Evolutionary conservation across 2,888 invertebrate species (phyloP), one percentile per base, ranked within the genome.

Genomic region (Taphrorychus bicolor): DNA sequence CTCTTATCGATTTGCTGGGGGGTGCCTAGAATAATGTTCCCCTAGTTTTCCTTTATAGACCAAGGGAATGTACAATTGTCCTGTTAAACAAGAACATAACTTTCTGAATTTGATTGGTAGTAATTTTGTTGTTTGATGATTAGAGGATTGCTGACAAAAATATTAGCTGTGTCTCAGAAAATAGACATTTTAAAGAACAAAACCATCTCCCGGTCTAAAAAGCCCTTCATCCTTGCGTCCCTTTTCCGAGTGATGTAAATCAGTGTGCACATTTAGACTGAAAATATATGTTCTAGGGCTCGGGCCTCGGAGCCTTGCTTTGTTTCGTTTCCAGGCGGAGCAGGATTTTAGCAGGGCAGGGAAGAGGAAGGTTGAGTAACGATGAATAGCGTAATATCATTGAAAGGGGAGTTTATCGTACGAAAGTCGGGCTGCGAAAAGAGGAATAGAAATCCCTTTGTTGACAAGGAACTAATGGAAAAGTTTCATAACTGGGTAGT

Each of bases 1-100:
- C 23, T 21, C 42, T 51, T 40, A 69, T 69, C 64, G 69, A 69
- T 69, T 65, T 45, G 48, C 42, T 60, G 54, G 68, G 49, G 57
- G 45, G 42, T 32, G 51, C 51, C 51, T 18, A 32, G 32, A 32
- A 32, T 32, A 32, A 32, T 11, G 32, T 32, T 3, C n/a, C n/a
- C 32, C 32, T 32, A 32, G 32, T 32, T 32, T 7, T 32, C 7
- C 32, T 1, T 32, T 32, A 11, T 32, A 32, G 32, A 32, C 32
- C 32, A 32, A 32, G 32, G 11, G 32, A 32, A 32, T n/a, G n/a
- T n/a, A n/a, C n/a, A n/a, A n/a, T n/a, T n/a, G n/a, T n/a, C n/a
- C n/a, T n/a, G n/a, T n/a, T n/a, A n/a, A n/a, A n/a, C n/a, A n/a
- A n/a, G n/a, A n/a, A n/a, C n/a, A n/a, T n/a, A n/a, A n/a, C n/a